Base-by-base conservation (phyloP, 2,113 vertebrate species). In the Neodon shergylaensis region DNA sequence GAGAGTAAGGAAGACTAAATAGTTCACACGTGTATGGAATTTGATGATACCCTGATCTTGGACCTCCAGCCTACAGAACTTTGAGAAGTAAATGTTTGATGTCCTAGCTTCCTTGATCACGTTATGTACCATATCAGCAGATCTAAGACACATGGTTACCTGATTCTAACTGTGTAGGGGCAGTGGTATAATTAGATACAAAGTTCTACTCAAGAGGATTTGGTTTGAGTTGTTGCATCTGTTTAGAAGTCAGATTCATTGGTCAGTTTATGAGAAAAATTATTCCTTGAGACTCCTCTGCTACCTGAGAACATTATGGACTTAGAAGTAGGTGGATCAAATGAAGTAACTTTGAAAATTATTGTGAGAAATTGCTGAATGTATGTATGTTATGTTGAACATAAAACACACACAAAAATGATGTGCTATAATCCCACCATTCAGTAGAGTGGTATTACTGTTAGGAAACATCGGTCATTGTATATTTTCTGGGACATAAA, bases 71-170 rank as follows among this genome's bases (percentile, higher is more conserved):
- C 44, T 26, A 61, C 58, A 68, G 5, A 66, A 42, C 44, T 16
- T 9, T 22, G 17, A 83, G 28, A 84, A 76, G 13, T 28, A 13
- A 4, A 5, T 61, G 44, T 33, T 47, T 76, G 12, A 12, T 39
- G 8, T 7, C 31, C 24, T 7, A 24, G 14, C 19, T 54, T 5
- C 11, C 19, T 19, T 5, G 19, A 24, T 28, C 21, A 1, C 13
- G 0, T 0, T 19, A 0, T 44, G 17, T 54, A 3, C 6, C 21
- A 11, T 0, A n/a, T 24, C 4, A 28, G 21, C 10, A 36, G 33
- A 31, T 1, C 6, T 12, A 47, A 16, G 14, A 24, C 19, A 33
- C 1, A 10, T 63, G 49, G 16, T 17, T 24, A 36, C 19, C 36
- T 16, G 5, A 8, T 6, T 93, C 39, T 39, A 1, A 12, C 58